These are phyloP conservation scores for Troides oblongomaculatus DNA, from an alignment of 2,888 invertebrate species.

Conservation along the genomic window DNA sequence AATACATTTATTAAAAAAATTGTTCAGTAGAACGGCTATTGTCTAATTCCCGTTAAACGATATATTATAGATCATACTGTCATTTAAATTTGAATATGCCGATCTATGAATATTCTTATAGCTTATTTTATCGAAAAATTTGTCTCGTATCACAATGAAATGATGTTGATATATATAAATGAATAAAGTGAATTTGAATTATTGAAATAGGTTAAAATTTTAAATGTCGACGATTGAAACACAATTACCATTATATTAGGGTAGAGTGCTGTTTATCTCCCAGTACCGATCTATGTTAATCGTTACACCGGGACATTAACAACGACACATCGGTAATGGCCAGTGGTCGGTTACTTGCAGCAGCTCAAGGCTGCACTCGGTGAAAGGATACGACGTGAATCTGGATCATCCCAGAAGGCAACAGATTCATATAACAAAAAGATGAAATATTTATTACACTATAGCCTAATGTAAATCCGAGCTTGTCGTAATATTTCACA, in stretches of 20 bases:
- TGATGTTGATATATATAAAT: not conserved
- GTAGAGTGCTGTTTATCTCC: slow-evolving; percentile 60
- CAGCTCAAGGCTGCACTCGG: slow-evolving; percentile 66
- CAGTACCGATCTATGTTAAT: slow-evolving; percentile 71
- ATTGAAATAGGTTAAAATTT: slow-evolving; percentile 34
- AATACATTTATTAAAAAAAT: not conserved
- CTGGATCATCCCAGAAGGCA: slow-evolving; percentile 71
- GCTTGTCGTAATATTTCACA: slow-evolving; percentile 20
- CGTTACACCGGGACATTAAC: slow-evolving; percentile 66
- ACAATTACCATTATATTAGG: slow-evolving; percentile 53
- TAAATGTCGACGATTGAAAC: slow-evolving; percentile 44
- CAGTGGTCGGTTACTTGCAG: slow-evolving; percentile 56
- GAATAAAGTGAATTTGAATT: slow-evolving; percentile 12
- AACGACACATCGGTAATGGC: slow-evolving; percentile 67
- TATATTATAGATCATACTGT: not conserved
- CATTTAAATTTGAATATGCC: not conserved
- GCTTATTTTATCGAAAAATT: not conserved
- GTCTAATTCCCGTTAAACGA: too few species aligned
- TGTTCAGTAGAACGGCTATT: not conserved
- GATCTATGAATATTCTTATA: too few species aligned
- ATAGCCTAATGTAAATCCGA: slow-evolving; percentile 19
- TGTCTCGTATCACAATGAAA: not conserved
- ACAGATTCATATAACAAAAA: slow-evolving; percentile 8
- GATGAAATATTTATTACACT: slow-evolving; percentile 16
- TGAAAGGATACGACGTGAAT: slow-evolving; percentile 73